These are phyloP conservation scores for Baronia brevicornis DNA, from an alignment of 2,888 invertebrate genomes.

Conservation along the genomic window DNA sequence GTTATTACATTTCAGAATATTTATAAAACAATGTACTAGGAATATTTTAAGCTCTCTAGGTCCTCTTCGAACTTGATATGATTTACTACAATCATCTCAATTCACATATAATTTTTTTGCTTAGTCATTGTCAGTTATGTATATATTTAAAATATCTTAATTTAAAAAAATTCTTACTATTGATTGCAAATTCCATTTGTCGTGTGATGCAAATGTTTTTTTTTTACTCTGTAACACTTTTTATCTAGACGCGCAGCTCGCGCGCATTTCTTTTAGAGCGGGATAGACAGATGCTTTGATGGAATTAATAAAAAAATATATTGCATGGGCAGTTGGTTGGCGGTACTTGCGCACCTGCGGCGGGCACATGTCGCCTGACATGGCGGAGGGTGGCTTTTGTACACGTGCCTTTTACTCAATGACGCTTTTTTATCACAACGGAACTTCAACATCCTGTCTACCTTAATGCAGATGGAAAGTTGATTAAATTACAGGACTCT, in stretches of 20 bases:
- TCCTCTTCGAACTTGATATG: too few relatives aligned
- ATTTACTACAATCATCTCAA: background rate
- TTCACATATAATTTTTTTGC: too few relatives aligned
- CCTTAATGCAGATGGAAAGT: slow-evolving; percentile 5
- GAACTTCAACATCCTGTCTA: slow-evolving; percentile 14
- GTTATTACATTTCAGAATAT: too few relatives aligned
- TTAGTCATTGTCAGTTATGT: too few relatives aligned
- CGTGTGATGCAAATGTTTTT: too few relatives aligned
- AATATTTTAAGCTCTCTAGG: too few relatives aligned
- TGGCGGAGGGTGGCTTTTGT: slow-evolving; percentile 10
- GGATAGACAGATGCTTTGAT: slow-evolving; percentile 12
- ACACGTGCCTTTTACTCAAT: slow-evolving; percentile 14
- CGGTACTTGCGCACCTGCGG: slow-evolving; percentile 35
- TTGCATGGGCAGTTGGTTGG: slow-evolving; percentile 24
- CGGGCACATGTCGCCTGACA: slow-evolving; percentile 27
- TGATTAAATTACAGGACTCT: slow-evolving; percentile 3
- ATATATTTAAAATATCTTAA: too few relatives aligned
- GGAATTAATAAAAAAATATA: slow-evolving; percentile 9
- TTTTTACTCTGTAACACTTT: too few relatives aligned
- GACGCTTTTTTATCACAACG: slow-evolving; percentile 11
- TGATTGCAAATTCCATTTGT: too few relatives aligned
- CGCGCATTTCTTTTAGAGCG: slow-evolving; percentile 5
- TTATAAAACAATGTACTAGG: too few relatives aligned
- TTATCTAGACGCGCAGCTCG: too few relatives aligned
- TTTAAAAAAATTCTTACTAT: too few relatives aligned